Conservation (phyloP, 53 echinoderm and acorn worm genomes). For the Zoroaster sp. region DNA sequence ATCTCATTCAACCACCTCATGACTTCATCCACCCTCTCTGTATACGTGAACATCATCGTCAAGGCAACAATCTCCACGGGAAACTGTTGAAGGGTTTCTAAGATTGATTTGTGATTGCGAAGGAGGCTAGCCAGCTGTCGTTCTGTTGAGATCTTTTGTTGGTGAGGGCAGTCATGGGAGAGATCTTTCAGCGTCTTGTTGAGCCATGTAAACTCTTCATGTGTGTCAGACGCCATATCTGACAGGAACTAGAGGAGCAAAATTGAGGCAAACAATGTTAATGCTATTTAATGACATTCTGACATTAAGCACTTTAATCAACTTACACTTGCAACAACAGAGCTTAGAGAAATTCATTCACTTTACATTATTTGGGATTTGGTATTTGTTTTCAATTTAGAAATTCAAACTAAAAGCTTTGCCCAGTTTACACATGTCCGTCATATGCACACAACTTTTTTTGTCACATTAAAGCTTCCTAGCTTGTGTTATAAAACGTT, state of each 20-base stretch:
- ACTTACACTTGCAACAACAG: too few relatives aligned
- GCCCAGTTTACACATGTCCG: too few relatives aligned
- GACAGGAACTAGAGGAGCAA: slow-evolving; percentile 10
- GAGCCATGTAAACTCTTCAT: slow-evolving; percentile 49
- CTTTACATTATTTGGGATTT: too few relatives aligned
- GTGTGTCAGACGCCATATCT: slow-evolving; percentile 38
- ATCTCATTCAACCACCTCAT: slow-evolving; percentile 52
- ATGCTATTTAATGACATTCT: too few relatives aligned
- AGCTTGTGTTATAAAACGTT: too few relatives aligned
- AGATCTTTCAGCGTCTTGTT: slow-evolving; percentile 17
- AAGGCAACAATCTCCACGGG: slow-evolving; percentile 42
- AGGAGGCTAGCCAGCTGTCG: slow-evolving; percentile 39
- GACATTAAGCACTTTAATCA: too few relatives aligned
- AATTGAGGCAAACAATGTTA: too few relatives aligned
- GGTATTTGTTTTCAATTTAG: too few relatives aligned
- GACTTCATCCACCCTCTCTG: slow-evolving; percentile 38
- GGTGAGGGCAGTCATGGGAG: slow-evolving; percentile 35
- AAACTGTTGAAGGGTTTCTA: slow-evolving; percentile 34
- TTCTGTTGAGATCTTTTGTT: slow-evolving; percentile 15
- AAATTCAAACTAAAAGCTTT: too few relatives aligned
- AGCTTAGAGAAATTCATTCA: too few relatives aligned
- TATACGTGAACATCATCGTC: slow-evolving; percentile 54
- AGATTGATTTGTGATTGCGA: slow-evolving; percentile 29
- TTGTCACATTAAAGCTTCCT: too few relatives aligned
- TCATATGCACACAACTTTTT: too few relatives aligned